phyloP scores from a whole-genome alignment of 2,888 invertebrate species.

The Chrysomela aeneicollis region DNA sequence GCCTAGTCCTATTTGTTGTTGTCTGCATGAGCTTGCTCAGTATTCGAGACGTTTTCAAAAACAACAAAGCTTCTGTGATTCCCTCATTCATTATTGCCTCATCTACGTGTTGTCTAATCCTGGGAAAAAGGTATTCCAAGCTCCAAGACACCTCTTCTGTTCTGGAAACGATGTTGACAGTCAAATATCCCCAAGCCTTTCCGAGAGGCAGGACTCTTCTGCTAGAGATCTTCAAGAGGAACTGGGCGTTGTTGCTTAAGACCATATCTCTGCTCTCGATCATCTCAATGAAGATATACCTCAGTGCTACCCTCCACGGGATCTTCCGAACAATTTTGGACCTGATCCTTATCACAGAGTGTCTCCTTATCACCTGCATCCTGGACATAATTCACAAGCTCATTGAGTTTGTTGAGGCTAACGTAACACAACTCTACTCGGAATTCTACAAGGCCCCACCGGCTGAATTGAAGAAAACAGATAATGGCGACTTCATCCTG shows the following conservation, averaged over 20 bases:
- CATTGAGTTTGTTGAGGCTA: slow-evolving; percentile 9
- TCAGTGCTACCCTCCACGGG: background rate
- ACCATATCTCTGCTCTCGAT: background rate
- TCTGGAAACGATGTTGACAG: background rate
- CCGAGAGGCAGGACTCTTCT: background rate
- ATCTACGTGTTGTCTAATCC: background rate
- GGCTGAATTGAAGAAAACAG: slow-evolving; percentile 29
- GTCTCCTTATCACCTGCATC: slow-evolving; percentile 10
- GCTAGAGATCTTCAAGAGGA: background rate
- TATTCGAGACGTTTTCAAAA: background rate
- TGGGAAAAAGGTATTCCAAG: background rate
- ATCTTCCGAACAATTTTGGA: slow-evolving; percentile 20
- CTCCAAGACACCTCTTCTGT: background rate
- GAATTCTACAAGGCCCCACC: slow-evolving; percentile 32
- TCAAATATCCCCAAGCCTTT: background rate
- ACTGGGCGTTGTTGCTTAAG: background rate
- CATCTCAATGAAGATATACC: slow-evolving; percentile 8
- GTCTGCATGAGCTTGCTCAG: background rate
- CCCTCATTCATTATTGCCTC: background rate
- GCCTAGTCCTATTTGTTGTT: background rate
- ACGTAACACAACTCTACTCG: slow-evolving; percentile 13
- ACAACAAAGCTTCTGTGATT: background rate
- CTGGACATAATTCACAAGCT: slow-evolving; percentile 17
- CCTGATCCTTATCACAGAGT: slow-evolving; percentile 26
- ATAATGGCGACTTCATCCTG: slow-evolving; percentile 30